Evolutionary conservation across 1,140 invertebrate species (phyloP).

Genomic region (Drosophila parabipectinata): DNA sequence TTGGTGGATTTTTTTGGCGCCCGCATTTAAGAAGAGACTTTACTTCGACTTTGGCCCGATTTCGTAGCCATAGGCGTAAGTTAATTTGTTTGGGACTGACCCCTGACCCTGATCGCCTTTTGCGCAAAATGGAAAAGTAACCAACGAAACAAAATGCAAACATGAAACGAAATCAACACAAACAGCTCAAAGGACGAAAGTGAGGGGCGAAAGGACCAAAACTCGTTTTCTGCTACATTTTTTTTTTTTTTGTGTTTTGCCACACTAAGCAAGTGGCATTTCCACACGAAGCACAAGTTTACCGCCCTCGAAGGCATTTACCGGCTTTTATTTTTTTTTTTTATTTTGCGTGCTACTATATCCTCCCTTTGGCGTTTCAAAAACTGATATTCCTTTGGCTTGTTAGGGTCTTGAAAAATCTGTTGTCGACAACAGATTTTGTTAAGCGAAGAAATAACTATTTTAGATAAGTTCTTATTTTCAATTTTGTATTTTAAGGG

Average conservation of each 20-base stretch:
- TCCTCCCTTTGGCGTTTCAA: slow-evolving; percentile 1
- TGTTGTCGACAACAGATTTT: slow-evolving; percentile 1
- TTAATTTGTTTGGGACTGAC: slow-evolving; percentile 66
- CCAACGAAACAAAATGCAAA: slow-evolving; percentile 33
- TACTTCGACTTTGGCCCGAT: not conserved
- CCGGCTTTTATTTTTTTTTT: not conserved
- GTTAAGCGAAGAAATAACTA: not conserved
- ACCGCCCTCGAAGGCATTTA: slow-evolving; percentile 5
- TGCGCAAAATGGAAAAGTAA: slow-evolving; percentile 1
- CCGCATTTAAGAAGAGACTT: slow-evolving; percentile 13
- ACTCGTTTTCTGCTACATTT: slow-evolving; percentile 17
- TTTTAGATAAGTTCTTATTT: not conserved
- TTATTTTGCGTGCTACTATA: no score
- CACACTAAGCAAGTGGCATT: slow-evolving; percentile 3
- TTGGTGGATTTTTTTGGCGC: not conserved
- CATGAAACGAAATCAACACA: slow-evolving; percentile 69
- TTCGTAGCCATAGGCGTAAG: slow-evolving; percentile 45
- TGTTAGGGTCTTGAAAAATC: not conserved
- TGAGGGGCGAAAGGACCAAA: not conserved
- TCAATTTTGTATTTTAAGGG: not conserved
- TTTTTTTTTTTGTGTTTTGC: slow-evolving; percentile 10
- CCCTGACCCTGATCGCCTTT: slow-evolving; percentile 28
- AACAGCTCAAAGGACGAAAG: slow-evolving; percentile 2
- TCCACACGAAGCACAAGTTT: slow-evolving; percentile 19
- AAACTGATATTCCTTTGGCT: slow-evolving; percentile 4